These are phyloP conservation scores for Hippocampus mohnikei DNA, from an alignment of 2,113 vertebrate genomes.

Conservation along the genomic window DNA sequence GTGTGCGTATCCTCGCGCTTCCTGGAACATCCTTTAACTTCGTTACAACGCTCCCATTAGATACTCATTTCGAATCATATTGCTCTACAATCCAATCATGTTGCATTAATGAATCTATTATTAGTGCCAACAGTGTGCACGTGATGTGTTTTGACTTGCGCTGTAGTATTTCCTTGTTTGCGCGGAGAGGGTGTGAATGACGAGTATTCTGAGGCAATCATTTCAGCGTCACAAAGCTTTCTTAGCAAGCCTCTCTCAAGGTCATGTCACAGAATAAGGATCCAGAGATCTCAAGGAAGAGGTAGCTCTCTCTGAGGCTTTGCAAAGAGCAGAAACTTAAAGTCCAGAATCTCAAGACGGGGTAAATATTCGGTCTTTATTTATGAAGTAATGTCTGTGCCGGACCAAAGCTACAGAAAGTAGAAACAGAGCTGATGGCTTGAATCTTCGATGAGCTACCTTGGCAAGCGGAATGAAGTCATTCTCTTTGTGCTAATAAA, in stretches of 20 bases:
- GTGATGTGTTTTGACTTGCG: background rate
- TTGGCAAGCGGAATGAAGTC: too few relatives aligned
- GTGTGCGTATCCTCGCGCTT: slow-evolving; percentile 41
- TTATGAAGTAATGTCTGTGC: too few relatives aligned
- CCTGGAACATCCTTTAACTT: slow-evolving; percentile 66
- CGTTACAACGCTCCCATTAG: slow-evolving; percentile 59
- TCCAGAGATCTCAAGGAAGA: background rate
- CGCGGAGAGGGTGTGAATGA: background rate
- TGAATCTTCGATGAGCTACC: too few relatives aligned
- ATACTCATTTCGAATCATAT: slow-evolving; percentile 61
- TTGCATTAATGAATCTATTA: slow-evolving; percentile 57
- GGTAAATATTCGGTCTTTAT: too few relatives aligned
- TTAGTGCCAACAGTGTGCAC: slow-evolving; percentile 33
- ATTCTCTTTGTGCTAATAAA: too few relatives aligned
- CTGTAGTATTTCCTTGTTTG: background rate
- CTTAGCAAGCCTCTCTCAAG: background rate
- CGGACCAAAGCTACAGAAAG: too few relatives aligned
- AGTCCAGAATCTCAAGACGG: too few relatives aligned
- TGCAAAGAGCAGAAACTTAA: too few relatives aligned
- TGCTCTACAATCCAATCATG: slow-evolving; percentile 59
- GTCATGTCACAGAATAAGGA: background rate
- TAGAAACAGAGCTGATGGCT: too few relatives aligned
- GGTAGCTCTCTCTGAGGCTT: background rate
- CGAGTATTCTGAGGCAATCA: background rate
- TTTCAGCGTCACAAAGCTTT: background rate